Conservation (phyloP, 2,797 vertebrate genomes). For the Pseudomugil gertrudae region DNA sequence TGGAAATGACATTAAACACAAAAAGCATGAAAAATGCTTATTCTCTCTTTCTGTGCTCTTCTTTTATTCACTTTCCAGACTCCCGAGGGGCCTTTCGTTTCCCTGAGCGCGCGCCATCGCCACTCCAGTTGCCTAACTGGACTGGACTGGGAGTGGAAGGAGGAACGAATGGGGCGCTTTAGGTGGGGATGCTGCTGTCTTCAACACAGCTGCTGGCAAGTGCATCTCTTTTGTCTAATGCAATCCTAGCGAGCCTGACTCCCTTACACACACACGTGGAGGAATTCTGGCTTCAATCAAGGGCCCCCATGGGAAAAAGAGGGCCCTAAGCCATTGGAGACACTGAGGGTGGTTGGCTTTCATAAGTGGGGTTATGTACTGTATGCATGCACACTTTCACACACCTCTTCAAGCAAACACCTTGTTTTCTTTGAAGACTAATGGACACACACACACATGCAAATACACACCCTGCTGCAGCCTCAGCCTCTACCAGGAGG, state of each 20-base stretch:
- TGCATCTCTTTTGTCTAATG: conserved; percentile 82
- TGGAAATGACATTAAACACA: conserved; percentile 90
- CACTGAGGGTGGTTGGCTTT: conserved; percentile 75
- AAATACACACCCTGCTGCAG: conserved; percentile 49
- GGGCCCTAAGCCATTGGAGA: conserved; percentile 77
- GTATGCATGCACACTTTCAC: conserved; percentile 31
- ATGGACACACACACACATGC: conserved; percentile 21
- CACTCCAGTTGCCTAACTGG: conserved; percentile 68
- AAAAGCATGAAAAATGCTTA: conserved; percentile 84
- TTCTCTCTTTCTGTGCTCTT: conserved; percentile 83
- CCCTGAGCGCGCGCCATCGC: conserved; percentile 77
- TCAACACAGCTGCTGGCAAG: conserved; percentile 81
- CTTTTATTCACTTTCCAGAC: conserved; percentile 95
- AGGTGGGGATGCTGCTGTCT: conserved; percentile 70
- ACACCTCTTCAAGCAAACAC: conserved; percentile 36
- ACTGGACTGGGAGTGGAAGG: conserved; percentile 70
- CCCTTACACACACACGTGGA: conserved; percentile 68
- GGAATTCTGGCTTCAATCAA: conserved; percentile 83
- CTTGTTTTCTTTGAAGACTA: conserved; percentile 15
- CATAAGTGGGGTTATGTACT: conserved; percentile 67
- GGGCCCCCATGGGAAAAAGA: conserved; percentile 73
- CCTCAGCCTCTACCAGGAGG: conserved; percentile 70
- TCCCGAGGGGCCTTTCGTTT: conserved; percentile 87
- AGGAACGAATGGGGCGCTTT: conserved; percentile 76
- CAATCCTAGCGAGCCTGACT: conserved; percentile 67